These are phyloP conservation scores for Helogale parvula DNA, from an alignment of 2,113 vertebrate genomes.

Conservation along the genomic window DNA sequence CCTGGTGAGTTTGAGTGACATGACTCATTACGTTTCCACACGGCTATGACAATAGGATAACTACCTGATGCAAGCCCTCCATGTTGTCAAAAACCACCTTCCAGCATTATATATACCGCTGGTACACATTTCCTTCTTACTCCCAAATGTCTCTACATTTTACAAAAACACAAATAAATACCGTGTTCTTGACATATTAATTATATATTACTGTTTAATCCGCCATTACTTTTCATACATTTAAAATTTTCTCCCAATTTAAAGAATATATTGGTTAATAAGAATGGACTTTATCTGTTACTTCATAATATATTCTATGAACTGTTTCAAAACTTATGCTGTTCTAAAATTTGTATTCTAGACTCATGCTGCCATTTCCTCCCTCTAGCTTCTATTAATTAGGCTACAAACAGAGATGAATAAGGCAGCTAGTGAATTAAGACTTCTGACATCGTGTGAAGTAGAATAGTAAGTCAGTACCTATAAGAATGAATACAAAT, in stretches of 20 bases:
- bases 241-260: background rate
- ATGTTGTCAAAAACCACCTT: background rate
- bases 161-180: background rate
- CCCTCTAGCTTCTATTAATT: background rate
- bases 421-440: background rate
- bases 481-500: slow-evolving; percentile 4
- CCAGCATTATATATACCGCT: background rate
- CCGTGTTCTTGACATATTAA: background rate
- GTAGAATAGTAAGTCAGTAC: background rate
- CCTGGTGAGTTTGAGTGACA: background rate
- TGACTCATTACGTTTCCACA: background rate
- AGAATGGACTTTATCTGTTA: background rate
- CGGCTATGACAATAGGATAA: background rate
- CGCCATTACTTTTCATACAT: background rate
- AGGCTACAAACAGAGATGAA: background rate
- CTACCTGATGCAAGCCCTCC: accelerated
- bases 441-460: background rate
- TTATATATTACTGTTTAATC: background rate
- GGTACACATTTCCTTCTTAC: background rate
- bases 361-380: background rate
- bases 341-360: background rate
- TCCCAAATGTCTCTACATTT: background rate
- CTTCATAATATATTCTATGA: background rate
- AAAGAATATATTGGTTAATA: background rate
- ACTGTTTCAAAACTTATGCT: background rate